Percentiles rank a stretch among this genome's conserved stretches.
Conservation (phyloP, 2,797 vertebrate genomes). For the Petrocephalus schoutedeni region DNA sequence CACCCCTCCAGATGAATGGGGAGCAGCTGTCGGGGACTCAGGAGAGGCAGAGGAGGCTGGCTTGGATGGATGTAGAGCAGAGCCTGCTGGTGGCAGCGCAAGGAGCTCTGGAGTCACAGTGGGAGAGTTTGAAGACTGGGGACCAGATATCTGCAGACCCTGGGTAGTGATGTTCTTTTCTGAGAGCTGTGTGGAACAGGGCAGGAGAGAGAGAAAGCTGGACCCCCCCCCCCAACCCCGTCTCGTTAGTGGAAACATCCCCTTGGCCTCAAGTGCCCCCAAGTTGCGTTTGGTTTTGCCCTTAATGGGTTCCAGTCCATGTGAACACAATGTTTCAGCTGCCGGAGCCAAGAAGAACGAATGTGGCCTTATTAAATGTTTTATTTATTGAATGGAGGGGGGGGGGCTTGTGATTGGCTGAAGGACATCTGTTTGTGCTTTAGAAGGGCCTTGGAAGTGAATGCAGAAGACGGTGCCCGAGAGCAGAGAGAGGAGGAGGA, state of each 20-base stretch:
- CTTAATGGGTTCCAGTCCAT: constrained; percentile 19
- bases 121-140: neutral
- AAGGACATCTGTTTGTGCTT: constrained; percentile 45
- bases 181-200: neutral
- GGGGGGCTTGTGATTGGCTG: neutral
- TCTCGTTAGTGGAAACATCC: neutral
- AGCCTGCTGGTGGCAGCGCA: neutral
- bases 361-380: constrained; percentile 16
- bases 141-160: neutral
- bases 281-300: neutral
- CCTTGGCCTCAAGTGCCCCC: neutral
- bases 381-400: constrained; percentile 11
- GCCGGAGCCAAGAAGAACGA: constrained; percentile 4
- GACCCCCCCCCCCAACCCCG: neutral
- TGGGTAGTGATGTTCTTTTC: neutral
- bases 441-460: constrained; percentile 24
- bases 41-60: neutral
- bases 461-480: constrained; percentile 1
- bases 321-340: neutral
- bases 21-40: neutral
- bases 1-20: neutral
- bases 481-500: neutral
- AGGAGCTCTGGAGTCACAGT: neutral
- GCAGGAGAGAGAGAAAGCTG: neutral
- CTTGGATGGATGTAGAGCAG: neutral